phyloP scores from a whole-genome alignment of 2,113 vertebrate genomes.

The Numida meleagris region DNA sequence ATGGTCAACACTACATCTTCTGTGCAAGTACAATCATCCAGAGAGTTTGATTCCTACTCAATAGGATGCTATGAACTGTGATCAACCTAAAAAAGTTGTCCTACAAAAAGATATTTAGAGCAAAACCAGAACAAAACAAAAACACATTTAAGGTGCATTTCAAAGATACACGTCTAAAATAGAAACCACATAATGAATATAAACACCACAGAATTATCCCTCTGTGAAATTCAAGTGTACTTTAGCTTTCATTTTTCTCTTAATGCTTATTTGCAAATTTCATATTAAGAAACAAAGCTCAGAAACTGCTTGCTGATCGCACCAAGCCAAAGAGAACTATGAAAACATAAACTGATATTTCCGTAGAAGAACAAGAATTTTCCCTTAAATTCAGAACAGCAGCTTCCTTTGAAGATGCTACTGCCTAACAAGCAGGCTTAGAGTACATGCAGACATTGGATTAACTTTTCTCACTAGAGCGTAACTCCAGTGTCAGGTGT shows the following conservation, averaged over 20 bases:
- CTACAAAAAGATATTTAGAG: background rate
- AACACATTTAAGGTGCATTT: background rate
- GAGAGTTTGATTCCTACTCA: background rate
- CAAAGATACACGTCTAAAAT: background rate
- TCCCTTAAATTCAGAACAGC: background rate
- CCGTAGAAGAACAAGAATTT: background rate
- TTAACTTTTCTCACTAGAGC: background rate
- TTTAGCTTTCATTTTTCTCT: background rate
- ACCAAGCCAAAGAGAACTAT: background rate
- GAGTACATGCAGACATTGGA: background rate
- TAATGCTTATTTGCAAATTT: background rate
- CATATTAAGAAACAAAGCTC: background rate
- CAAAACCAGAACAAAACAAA: background rate
- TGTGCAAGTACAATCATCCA: background rate
- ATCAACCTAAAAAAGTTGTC: conserved; percentile 8
- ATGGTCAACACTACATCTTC: background rate
- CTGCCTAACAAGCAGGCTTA: background rate
- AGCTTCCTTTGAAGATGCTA: background rate
- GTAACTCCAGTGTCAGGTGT: background rate
- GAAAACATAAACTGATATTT: background rate
- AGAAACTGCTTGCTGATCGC: background rate
- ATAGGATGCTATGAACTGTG: background rate
- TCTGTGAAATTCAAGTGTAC: background rate
- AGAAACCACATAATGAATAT: background rate
- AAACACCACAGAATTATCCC: background rate